These are phyloP conservation scores for Dermatophagoides farinae DNA, from an alignment of 1,140 invertebrate species.

Conservation along the genomic window DNA sequence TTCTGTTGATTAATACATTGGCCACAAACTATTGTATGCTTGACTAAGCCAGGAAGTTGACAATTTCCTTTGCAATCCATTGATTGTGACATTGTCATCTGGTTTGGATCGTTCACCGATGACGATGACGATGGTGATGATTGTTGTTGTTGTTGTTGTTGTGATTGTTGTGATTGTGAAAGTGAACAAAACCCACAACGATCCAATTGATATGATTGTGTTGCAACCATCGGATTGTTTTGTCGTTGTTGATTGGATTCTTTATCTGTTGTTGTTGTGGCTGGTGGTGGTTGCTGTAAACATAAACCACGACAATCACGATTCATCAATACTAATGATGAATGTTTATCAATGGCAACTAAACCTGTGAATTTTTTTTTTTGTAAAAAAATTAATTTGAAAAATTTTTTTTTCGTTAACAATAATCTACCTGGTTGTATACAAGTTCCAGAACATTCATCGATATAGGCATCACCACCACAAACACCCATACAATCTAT, in stretches of 20 bases:
- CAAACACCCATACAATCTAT: conserved; percentile 19
- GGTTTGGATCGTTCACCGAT: not conserved
- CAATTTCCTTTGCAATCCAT: conserved; percentile 13
- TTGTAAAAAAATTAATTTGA: not conserved
- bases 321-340: not conserved
- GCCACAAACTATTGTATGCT: conserved; percentile 1
- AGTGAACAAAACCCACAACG: conserved; percentile 15
- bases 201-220: conserved; percentile 10
- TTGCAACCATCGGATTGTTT: too few relatives aligned
- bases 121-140: not conserved
- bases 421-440: conserved; percentile 10
- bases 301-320: conserved; percentile 18
- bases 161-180: not conserved
- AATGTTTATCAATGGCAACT: not conserved
- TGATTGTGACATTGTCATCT: not conserved
- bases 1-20: conserved; percentile 6
- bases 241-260: not conserved
- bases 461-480: conserved; percentile 18
- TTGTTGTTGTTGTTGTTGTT: too few relatives aligned
- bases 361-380: not conserved
- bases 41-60: conserved; percentile 1
- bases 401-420: not conserved
- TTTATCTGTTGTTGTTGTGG: too few relatives aligned
- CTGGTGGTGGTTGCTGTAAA: not conserved
- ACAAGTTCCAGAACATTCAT: conserved; percentile 20